Evolutionary conservation across 1,140 invertebrate genomes (phyloP).

Genomic region (Ceratosolen fusciceps): DNA sequence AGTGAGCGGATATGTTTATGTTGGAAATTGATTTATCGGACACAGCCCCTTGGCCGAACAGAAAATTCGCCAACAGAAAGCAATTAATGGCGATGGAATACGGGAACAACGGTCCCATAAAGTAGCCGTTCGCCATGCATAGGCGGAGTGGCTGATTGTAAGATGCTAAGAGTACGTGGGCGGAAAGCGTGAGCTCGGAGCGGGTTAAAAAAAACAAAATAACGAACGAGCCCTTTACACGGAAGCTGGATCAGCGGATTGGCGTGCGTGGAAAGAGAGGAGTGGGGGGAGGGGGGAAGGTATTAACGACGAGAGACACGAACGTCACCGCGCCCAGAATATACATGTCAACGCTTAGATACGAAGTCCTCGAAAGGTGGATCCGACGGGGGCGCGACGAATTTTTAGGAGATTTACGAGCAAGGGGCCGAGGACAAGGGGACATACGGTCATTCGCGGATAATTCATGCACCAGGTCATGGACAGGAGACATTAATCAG

Average conservation of each 20-base stretch:
- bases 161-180: neutral
- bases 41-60: neutral
- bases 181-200: neutral
- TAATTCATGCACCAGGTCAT: neutral
- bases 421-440: neutral
- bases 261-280: too few species aligned
- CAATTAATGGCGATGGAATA: neutral
- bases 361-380: neutral
- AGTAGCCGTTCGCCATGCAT: too few species aligned
- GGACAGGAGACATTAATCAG: neutral
- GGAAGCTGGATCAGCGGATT: too few species aligned
- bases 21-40: neutral
- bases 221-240: neutral
- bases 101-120: neutral
- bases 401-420: conserved; percentile 2
- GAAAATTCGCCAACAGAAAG: neutral
- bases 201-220: neutral
- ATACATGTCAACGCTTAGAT: neutral
- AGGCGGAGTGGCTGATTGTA: neutral
- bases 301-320: neutral
- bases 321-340: neutral
- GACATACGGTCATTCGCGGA: neutral
- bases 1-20: neutral
- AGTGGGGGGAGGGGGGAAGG: too few species aligned
- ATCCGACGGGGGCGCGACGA: neutral